Percentiles rank a stretch among this genome's conserved stretches.
phyloP scores from a whole-genome alignment of 2,888 invertebrate genomes.

The Plebejus argus region DNA sequence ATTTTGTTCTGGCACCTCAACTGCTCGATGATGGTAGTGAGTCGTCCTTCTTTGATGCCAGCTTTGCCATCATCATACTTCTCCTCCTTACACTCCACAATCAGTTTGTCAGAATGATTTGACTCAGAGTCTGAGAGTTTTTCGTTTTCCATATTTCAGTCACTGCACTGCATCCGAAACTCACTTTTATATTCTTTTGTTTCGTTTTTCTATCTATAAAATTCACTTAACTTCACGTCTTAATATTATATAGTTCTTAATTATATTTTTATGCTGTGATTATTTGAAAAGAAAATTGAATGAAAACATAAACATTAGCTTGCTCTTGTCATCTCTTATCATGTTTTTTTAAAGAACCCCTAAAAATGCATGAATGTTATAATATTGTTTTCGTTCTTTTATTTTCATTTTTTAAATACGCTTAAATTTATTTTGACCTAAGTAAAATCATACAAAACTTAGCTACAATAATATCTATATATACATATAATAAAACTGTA shows the following conservation, averaged over 20 bases:
- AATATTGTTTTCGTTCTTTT: background rate
- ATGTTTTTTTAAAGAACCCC: background rate
- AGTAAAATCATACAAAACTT: too few species aligned
- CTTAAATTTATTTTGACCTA: too few species aligned
- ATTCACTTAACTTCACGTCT: background rate
- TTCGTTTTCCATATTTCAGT: slow-evolving; percentile 24
- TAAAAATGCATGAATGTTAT: background rate
- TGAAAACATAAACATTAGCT: background rate
- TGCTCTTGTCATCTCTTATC: background rate
- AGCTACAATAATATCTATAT: too few species aligned
- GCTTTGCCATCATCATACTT: slow-evolving; percentile 48
- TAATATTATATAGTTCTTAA: background rate
- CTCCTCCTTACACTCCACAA: slow-evolving; percentile 33
- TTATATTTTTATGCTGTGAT: background rate
- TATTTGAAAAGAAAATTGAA: background rate
- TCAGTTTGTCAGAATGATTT: slow-evolving; percentile 14
- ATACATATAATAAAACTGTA: too few species aligned
- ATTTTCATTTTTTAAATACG: too few species aligned
- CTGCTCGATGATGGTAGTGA: slow-evolving; percentile 76
- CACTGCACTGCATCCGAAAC: slow-evolving; percentile 15
- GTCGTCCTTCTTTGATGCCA: slow-evolving; percentile 63
- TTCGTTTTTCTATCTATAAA: background rate
- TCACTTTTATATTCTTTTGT: background rate
- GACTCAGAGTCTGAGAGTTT: slow-evolving; percentile 21
- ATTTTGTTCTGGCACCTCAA: slow-evolving; percentile 67